Evolutionary conservation across 2,113 vertebrate genomes (phyloP).

Genomic region (Myxocyprinus asiaticus): DNA sequence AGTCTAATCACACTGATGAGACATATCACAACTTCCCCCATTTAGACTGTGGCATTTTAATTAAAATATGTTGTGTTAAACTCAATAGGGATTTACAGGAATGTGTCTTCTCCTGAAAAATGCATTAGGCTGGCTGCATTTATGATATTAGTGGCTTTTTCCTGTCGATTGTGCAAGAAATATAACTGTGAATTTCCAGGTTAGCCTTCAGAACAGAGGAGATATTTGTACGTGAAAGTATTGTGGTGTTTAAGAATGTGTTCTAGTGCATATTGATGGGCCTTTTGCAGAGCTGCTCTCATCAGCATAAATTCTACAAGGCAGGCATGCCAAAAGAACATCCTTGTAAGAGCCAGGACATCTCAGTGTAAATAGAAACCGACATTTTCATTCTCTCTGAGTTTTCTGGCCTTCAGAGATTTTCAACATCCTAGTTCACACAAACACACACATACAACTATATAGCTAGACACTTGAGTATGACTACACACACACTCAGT

Average conservation of each 20-base stretch:
- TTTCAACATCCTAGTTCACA: not conserved
- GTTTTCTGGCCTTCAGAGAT: slow-evolving; percentile 18
- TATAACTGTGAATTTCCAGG: not conserved
- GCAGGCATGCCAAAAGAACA: slow-evolving; percentile 23
- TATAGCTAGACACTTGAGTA: not conserved
- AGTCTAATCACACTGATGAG: slow-evolving; percentile 13
- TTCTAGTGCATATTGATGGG: slow-evolving; percentile 10
- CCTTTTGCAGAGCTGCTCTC: slow-evolving; percentile 24
- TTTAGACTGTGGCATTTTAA: not conserved
- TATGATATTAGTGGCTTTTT: not conserved
- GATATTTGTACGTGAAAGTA: slow-evolving; percentile 8
- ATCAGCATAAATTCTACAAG: slow-evolving; percentile 37
- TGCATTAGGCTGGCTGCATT: not conserved
- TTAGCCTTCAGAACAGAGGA: slow-evolving; percentile 17
- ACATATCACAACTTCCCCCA: not conserved
- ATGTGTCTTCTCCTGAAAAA: not conserved
- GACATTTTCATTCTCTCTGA: slow-evolving; percentile 11
- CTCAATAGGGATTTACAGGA: not conserved
- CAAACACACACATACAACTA: slow-evolving; percentile 8
- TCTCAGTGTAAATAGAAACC: slow-evolving; percentile 12
- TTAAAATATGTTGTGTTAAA: not conserved
- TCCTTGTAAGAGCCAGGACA: slow-evolving; percentile 23
- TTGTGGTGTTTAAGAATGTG: slow-evolving; percentile 9
- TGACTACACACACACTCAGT: not conserved
- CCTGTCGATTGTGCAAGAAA: not conserved